Conservation (phyloP, 2,888 invertebrate species). For the Cryptosula pallasiana region DNA sequence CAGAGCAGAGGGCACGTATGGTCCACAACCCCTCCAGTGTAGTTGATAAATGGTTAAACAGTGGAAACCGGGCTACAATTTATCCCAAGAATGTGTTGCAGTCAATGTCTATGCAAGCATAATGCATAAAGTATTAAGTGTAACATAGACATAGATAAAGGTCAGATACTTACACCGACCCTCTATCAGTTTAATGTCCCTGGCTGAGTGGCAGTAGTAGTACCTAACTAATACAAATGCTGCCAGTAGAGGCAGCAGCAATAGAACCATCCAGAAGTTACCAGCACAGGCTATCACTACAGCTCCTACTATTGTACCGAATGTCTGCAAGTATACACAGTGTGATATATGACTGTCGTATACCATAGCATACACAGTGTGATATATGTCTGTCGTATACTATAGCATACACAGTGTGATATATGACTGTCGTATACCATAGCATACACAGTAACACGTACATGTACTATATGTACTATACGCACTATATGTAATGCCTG, state of each 20-base stretch:
- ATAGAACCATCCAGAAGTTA: conserved; percentile 36
- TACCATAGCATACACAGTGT: too few species aligned
- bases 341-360: too few species aligned
- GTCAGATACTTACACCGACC: conserved; percentile 27
- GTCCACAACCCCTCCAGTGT: conserved; percentile 36
- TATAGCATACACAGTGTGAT: too few species aligned
- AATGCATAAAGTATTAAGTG: too few species aligned
- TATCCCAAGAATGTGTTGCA: too few species aligned
- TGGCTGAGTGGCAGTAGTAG: conserved; percentile 34
- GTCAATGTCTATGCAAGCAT: too few species aligned
- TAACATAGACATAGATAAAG: too few species aligned
- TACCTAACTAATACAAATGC: conserved; percentile 31
- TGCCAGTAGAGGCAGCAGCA: conserved; percentile 33
- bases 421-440: too few species aligned
- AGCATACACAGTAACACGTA: too few species aligned
- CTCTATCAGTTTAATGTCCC: conserved; percentile 34
- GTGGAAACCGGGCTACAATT: conserved; percentile 34
- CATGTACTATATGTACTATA: too few species aligned
- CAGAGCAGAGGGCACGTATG: conserved; percentile 32
- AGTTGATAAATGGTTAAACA: conserved; percentile 36
- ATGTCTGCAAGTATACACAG: conserved; percentile 31
- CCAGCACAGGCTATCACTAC: conserved; percentile 31
- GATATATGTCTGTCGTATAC: too few species aligned
- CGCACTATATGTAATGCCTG: too few species aligned
- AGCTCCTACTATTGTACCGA: conserved; percentile 33